A percentile compares a stretch with the other conserved stretches of the same genome.
Conservation (phyloP, 2,113 vertebrate genomes). For the Hippocampus zosterae region DNA sequence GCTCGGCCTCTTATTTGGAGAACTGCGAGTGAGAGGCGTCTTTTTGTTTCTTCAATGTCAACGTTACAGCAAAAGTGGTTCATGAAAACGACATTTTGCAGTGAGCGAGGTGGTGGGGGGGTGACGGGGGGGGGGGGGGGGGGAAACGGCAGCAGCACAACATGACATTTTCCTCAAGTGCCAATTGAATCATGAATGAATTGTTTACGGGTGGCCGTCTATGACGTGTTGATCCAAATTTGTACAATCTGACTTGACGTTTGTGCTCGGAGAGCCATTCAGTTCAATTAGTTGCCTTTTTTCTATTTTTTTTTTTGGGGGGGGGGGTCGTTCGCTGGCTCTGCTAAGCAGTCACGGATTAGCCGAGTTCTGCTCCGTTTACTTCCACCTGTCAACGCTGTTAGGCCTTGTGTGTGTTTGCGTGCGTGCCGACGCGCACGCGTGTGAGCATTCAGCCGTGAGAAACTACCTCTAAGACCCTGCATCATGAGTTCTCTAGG, state of each 20-base stretch:
- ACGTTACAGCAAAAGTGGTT: too few species aligned
- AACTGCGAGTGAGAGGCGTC: too few species aligned
- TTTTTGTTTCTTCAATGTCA: too few species aligned
- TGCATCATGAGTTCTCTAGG: constrained; percentile 73
- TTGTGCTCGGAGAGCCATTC: constrained; percentile 11
- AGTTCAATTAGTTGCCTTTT: constrained; percentile 30
- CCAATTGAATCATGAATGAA: too few species aligned
- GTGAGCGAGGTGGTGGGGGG: too few species aligned
- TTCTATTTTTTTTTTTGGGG: neutral
- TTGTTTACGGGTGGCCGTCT: too few species aligned
- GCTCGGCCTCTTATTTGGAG: too few species aligned
- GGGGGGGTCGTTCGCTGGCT: constrained; percentile 22
- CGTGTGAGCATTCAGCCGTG: constrained; percentile 85
- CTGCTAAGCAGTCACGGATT: constrained; percentile 78
- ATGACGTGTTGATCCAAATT: neutral
- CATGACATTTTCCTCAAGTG: too few species aligned
- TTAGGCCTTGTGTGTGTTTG: constrained; percentile 57
- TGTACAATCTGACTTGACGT: too few species aligned
- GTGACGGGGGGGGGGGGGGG: too few species aligned
- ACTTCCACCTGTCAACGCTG: constrained; percentile 85
- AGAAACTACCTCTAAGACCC: constrained; percentile 74
- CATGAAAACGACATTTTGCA: too few species aligned
- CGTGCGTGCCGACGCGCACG: constrained; percentile 40
- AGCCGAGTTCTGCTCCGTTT: constrained; percentile 80
- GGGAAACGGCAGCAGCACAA: too few species aligned